Conservation (phyloP, 2,113 vertebrate genomes). For the Nesoenas mayeri region DNA sequence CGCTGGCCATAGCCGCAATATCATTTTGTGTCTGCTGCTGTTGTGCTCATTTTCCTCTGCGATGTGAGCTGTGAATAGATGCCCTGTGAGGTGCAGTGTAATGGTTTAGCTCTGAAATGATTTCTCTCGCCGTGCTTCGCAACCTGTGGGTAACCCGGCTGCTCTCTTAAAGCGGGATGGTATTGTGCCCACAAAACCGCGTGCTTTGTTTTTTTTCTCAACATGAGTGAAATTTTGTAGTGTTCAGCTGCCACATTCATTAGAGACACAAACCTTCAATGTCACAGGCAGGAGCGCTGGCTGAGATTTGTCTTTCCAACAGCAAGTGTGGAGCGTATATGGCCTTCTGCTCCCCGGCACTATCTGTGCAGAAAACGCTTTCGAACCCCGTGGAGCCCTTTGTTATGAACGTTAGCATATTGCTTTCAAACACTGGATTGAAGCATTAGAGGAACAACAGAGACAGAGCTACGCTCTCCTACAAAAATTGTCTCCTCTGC, state of each 20-base stretch:
- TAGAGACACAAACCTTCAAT: neutral
- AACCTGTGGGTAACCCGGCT: neutral
- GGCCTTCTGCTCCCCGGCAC: neutral
- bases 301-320: neutral
- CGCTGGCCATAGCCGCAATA: fast-evolving
- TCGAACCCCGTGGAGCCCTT: neutral
- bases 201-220: neutral
- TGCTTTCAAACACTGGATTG: neutral
- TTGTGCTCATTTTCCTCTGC: neutral
- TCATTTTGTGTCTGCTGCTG: neutral
- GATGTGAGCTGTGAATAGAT: neutral
- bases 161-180: neutral
- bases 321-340: fast-evolving
- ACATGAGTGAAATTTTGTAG: too few relatives aligned
- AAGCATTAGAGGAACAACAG: neutral
- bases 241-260: neutral
- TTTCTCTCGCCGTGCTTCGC: neutral
- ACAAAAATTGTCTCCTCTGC: neutral
- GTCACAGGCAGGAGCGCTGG: fast-evolving
- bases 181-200: neutral
- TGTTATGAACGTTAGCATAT: neutral
- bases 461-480: neutral
- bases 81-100: fast-evolving
- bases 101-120: neutral
- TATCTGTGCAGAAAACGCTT: fast-evolving